Percentiles rank a stretch among this genome's conserved stretches.
These are phyloP conservation scores for Apamea crenata DNA, from an alignment of 2,888 invertebrate species.

Conservation along the genomic window DNA sequence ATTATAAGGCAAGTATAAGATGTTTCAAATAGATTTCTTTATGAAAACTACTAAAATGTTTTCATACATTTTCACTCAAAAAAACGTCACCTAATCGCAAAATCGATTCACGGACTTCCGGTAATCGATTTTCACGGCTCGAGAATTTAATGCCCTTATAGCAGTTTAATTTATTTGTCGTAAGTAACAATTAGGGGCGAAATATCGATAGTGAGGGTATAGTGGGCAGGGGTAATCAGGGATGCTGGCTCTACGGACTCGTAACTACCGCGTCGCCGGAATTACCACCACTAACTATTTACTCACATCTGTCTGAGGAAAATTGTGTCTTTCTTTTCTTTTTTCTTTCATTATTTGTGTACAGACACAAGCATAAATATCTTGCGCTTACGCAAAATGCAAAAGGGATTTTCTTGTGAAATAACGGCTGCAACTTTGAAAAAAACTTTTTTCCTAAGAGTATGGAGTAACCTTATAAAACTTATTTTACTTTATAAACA, in stretches of 20 bases:
- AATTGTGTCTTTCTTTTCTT: neutral
- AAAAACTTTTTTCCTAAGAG: neutral
- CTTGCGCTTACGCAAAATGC: neutral
- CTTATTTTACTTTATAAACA: no score
- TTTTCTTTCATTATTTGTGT: neutral
- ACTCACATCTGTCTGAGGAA: conserved; percentile 6
- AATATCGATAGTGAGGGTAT: conserved; percentile 30
- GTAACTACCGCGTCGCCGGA: conserved; percentile 22
- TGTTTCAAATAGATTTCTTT: neutral
- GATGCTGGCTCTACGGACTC: conserved; percentile 6
- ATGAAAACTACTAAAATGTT: neutral
- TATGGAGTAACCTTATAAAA: neutral
- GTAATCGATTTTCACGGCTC: neutral
- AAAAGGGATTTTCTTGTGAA: neutral
- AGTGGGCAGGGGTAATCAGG: conserved; percentile 44
- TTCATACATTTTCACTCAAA: neutral
- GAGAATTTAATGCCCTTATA: neutral
- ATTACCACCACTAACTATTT: conserved; percentile 42
- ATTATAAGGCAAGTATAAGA: no score
- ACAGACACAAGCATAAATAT: neutral
- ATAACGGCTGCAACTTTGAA: neutral
- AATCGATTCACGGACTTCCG: neutral
- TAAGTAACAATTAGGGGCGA: conserved; percentile 40
- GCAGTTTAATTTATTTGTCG: conserved; percentile 20
- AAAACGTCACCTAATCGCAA: neutral